These are phyloP conservation scores for Pseudachorutes palmiensis DNA, from an alignment of 1,140 invertebrate genomes.

Conservation along the genomic window DNA sequence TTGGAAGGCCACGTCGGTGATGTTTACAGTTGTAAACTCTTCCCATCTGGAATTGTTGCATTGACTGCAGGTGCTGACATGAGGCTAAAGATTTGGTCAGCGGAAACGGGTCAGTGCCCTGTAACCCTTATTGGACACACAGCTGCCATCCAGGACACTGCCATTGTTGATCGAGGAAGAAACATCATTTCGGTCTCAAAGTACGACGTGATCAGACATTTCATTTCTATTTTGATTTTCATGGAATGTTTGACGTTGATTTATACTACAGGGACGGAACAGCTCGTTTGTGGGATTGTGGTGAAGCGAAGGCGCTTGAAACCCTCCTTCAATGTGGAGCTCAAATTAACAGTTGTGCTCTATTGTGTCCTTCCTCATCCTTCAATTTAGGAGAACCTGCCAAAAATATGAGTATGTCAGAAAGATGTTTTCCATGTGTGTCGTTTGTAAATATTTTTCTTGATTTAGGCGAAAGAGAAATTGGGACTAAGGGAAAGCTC, in stretches of 20 bases:
- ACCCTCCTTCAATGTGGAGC: slow-evolving; percentile 46
- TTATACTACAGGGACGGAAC: slow-evolving; percentile 62
- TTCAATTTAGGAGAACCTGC: slow-evolving; percentile 41
- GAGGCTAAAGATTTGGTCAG: slow-evolving; percentile 60
- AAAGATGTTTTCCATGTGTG: not conserved
- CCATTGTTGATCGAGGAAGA: slow-evolving; percentile 60
- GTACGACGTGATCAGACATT: no score
- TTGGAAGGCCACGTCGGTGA: slow-evolving; percentile 60
- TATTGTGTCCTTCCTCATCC: slow-evolving; percentile 36
- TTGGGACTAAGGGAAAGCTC: slow-evolving; percentile 57
- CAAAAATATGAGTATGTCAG: no score
- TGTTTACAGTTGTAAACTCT: slow-evolving; percentile 60
- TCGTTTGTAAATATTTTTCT: no score
- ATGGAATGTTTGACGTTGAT: no score
- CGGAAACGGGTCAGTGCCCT: slow-evolving; percentile 57
- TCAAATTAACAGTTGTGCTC: slow-evolving; percentile 47
- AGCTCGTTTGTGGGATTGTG: slow-evolving; percentile 62
- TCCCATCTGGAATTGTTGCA: slow-evolving; percentile 60
- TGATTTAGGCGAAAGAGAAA: slow-evolving; percentile 51
- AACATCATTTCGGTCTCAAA: slow-evolving; percentile 64
- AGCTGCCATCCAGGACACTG: slow-evolving; percentile 56
- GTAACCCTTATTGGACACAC: slow-evolving; percentile 59
- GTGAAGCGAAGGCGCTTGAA: slow-evolving; percentile 50
- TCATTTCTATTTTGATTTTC: no score
- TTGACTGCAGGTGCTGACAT: slow-evolving; percentile 62